Evolutionary conservation across 2,113 vertebrate species (phyloP).

Genomic region (Leuciscus idus): DNA sequence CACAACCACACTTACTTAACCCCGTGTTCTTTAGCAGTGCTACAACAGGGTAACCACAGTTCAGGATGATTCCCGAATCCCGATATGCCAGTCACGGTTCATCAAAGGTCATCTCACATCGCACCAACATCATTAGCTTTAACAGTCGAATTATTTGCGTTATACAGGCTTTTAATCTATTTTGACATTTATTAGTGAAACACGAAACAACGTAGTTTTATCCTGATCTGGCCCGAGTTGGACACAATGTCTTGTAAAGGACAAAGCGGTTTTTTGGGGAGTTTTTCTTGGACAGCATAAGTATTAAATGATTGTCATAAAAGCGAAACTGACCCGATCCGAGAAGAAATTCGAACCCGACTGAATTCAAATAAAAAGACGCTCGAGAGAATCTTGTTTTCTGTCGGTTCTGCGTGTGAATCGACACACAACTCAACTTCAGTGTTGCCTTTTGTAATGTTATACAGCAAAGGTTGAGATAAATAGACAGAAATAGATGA

Average conservation of each 20-base stretch:
- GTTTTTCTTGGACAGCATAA: too few species aligned
- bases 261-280: too few species aligned
- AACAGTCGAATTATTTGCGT: not conserved
- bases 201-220: not conserved
- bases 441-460: not conserved
- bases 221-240: not conserved
- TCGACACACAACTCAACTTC: not conserved
- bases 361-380: not conserved
- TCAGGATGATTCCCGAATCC: not conserved
- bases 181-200: not conserved
- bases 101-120: not conserved
- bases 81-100: not conserved
- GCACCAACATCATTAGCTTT: not conserved
- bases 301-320: too few species aligned
- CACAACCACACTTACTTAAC: slow-evolving; percentile 21
- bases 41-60: not conserved
- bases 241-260: not conserved
- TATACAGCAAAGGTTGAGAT: not conserved
- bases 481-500: not conserved
- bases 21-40: not conserved
- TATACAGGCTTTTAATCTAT: not conserved
- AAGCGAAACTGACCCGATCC: not conserved
- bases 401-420: not conserved
- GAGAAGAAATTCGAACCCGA: not conserved
- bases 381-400: not conserved